These are phyloP conservation scores for Camponotus vicinus DNA, from an alignment of 1,140 invertebrate species.

Conservation along the genomic window DNA sequence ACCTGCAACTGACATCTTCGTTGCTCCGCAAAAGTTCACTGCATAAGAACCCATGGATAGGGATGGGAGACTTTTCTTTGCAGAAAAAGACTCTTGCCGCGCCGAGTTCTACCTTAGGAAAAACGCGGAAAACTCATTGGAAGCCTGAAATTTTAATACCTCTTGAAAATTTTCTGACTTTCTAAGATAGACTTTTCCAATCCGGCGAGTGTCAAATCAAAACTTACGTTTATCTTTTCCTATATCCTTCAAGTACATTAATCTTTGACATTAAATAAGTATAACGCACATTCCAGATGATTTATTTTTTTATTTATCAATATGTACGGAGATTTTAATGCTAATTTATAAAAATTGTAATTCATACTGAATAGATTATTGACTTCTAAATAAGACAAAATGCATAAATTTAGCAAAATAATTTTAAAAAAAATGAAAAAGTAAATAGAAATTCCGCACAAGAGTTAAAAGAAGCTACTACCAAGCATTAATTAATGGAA, in stretches of 20 bases:
- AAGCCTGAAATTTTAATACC: slow-evolving; percentile 57
- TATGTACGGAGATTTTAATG: no score
- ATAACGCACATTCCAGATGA: neutral
- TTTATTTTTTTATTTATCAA: no score
- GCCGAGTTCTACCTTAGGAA: slow-evolving; percentile 53
- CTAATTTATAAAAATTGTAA: no score
- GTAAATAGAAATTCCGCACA: neutral
- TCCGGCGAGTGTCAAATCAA: slow-evolving; percentile 56
- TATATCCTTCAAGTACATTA: slow-evolving; percentile 13
- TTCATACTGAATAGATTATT: no score
- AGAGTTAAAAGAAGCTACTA: neutral
- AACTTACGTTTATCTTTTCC: slow-evolving; percentile 18
- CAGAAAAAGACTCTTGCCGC: slow-evolving; percentile 40
- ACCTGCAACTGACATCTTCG: slow-evolving; percentile 52
- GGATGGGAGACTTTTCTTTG: slow-evolving; percentile 25
- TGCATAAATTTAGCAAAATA: no score
- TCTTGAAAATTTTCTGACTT: slow-evolving; percentile 52
- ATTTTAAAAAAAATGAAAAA: no score
- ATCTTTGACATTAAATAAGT: slow-evolving; percentile 16
- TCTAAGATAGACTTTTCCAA: slow-evolving; percentile 46
- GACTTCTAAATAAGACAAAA: no score
- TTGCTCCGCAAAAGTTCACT: slow-evolving; percentile 43
- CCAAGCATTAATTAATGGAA: neutral
- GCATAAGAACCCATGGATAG: slow-evolving; percentile 23
- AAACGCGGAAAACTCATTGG: slow-evolving; percentile 56